phyloP scores from a whole-genome alignment of 2,888 invertebrate genomes.

The Dicycla oo region DNA sequence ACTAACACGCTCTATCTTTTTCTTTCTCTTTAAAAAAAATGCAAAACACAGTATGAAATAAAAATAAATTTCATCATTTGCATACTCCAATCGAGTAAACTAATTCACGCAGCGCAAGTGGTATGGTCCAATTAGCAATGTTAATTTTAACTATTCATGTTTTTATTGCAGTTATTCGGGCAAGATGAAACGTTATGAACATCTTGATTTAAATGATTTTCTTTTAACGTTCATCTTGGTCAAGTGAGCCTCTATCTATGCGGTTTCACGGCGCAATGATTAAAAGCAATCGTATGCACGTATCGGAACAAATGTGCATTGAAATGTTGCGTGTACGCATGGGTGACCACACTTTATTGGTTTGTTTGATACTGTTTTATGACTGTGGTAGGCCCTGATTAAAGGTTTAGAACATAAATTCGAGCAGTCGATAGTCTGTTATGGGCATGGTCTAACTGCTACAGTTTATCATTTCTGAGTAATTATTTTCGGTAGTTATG shows the following conservation, averaged over 20 bases:
- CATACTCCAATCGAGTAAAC: conserved; percentile 48
- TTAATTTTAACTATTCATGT: conserved; percentile 58
- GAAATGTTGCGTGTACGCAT: conserved; percentile 64
- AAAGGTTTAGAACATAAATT: conserved; percentile 29
- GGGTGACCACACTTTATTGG: conserved; percentile 55
- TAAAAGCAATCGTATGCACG: conserved; percentile 69
- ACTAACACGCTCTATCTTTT: conserved; percentile 29
- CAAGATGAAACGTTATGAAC: conserved; percentile 63
- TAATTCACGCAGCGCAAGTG: conserved; percentile 36
- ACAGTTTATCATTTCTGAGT: conserved; percentile 10
- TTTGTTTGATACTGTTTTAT: conserved; percentile 48
- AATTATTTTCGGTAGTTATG: conserved; percentile 2
- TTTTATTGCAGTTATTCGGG: conserved; percentile 50
- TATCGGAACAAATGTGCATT: conserved; percentile 63
- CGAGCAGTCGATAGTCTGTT: conserved; percentile 7
- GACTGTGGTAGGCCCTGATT: conserved; percentile 45
- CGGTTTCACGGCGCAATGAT: conserved; percentile 69
- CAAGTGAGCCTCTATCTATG: conserved; percentile 69
- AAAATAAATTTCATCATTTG: conserved; percentile 45
- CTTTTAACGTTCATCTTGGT: conserved; percentile 75
- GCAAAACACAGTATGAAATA: conserved; percentile 25
- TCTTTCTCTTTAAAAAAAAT: conserved; percentile 37
- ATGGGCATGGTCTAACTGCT: conserved; percentile 5
- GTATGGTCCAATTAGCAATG: conserved; percentile 65
- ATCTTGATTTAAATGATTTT: conserved; percentile 67